Evolutionary conservation across 2,888 invertebrate genomes (phyloP), one percentile per base, ranked within the genome.

Genomic region (Calameuta idolon): DNA sequence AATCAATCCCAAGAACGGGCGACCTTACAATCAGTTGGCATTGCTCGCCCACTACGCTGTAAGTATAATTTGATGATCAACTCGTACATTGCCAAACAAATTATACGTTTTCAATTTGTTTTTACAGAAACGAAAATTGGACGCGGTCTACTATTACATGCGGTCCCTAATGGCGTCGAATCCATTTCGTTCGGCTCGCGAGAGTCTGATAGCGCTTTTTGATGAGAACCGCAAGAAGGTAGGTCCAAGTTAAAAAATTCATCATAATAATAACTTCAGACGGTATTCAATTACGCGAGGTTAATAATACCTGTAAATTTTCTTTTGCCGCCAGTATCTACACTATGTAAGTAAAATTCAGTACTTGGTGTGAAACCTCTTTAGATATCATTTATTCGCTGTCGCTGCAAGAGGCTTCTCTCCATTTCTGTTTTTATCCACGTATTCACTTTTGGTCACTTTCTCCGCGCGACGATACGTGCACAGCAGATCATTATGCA

Each of bases 81-180:
- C 30, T 31, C 68, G 76, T 12, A 77, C 5, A 23, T 55, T 23
- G 55, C 55, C 55, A 23, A 55, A 23, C 23, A 23, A 23, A 55
- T 55, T 55, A 55, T 55, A 55, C 55, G 23, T 23, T 75, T 80
- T 78, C 79, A 77, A 75, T 81, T 77, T 81, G 84, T 84, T 86
- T 78, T 94, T 94, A 76, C 92, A 98, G 98, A 95, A 96, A 92
- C 94, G 97, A 89, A 97, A 97, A 93, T 93, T 98, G 83, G 98
- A 98, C 92, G 98, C 98, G n/a, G 97, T 98, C 11, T 99, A 98
- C 92, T 98, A 97, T 92, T 98, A 98, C 90, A 97, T 98, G 96
- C 94, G 98, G 86, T 98, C 98, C 92, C 93, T 98, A 85, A 97
- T 98, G 94, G 97, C 98, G 79, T 97, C 98, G 71, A 98, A 98